A percentile compares a stretch with the other conserved stretches of the same genome.
Conservation (phyloP, 2,113 vertebrate genomes). For the Aptenodytes patagonicus region DNA sequence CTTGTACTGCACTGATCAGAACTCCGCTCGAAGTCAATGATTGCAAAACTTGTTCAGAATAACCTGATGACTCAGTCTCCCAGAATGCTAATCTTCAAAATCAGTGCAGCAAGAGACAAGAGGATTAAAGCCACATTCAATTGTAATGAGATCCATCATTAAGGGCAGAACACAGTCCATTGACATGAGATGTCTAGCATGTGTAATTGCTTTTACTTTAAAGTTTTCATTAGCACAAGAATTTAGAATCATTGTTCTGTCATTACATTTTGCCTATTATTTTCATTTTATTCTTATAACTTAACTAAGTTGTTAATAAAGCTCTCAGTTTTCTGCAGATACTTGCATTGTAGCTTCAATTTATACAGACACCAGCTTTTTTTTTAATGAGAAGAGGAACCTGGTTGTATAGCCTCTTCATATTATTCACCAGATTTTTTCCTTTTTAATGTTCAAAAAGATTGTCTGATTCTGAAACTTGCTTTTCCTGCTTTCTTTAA, state of each 20-base stretch:
- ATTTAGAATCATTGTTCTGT: slow-evolving; percentile 43
- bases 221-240: slow-evolving; percentile 38
- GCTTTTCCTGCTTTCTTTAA: background rate
- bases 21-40: slow-evolving; percentile 63
- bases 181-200: slow-evolving; percentile 4
- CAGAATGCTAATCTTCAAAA: slow-evolving; percentile 70
- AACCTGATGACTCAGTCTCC: slow-evolving; percentile 67
- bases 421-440: slow-evolving; percentile 33
- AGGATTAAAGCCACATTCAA: slow-evolving; percentile 56
- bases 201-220: slow-evolving; percentile 45
- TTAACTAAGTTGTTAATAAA: slow-evolving; percentile 45
- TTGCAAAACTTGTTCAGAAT: slow-evolving; percentile 65
- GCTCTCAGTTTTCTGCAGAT: slow-evolving; percentile 19
- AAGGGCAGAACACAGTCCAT: slow-evolving; percentile 39
- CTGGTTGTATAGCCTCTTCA: background rate
- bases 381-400: slow-evolving; percentile 35
- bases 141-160: slow-evolving; percentile 63
- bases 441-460: slow-evolving; percentile 32
- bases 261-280: slow-evolving; percentile 25
- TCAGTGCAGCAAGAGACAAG: slow-evolving; percentile 46
- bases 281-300: slow-evolving; percentile 31
- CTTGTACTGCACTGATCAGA: slow-evolving; percentile 64
- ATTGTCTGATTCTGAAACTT: background rate
- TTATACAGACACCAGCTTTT: background rate
- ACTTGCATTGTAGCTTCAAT: background rate